Percentiles rank a stretch among this genome's conserved stretches.
phyloP scores from a whole-genome alignment of 1,140 invertebrate genomes.

The Nylanderia fulva region DNA sequence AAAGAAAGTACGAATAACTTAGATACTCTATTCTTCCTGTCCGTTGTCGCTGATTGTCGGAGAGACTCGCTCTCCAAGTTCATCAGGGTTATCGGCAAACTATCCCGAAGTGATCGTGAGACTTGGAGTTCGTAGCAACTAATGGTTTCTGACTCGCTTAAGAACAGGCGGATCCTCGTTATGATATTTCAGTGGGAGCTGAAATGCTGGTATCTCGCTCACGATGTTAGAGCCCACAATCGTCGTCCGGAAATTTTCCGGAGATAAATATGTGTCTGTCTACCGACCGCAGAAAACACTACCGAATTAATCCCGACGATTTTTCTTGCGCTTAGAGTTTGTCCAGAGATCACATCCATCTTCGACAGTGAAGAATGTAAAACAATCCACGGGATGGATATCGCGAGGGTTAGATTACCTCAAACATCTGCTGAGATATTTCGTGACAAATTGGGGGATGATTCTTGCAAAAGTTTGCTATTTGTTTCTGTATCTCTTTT shows the following conservation, averaged over 20 bases:
- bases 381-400: not conserved
- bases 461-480: conserved; percentile 11
- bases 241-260: conserved; percentile 21
- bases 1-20: conserved; percentile 9
- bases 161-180: conserved; percentile 28
- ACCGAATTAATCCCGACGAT: conserved; percentile 25
- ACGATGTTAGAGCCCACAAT: not conserved
- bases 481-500: not conserved
- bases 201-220: conserved; percentile 46
- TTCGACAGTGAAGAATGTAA: conserved; percentile 11
- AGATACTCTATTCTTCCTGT: conserved; percentile 16
- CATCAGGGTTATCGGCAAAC: conserved; percentile 46
- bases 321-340: conserved; percentile 1
- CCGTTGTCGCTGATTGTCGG: conserved; percentile 24
- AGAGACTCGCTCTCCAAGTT: conserved; percentile 46
- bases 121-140: conserved; percentile 49
- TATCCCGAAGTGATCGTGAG: conserved; percentile 51
- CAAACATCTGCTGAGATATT: not conserved
- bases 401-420: not conserved
- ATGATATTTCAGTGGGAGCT: conserved; percentile 35
- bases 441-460: conserved; percentile 1
- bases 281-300: not conserved
- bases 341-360: not conserved
- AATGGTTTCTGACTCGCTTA: conserved; percentile 25
- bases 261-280: not conserved